Conservation (phyloP, 2,797 vertebrate genomes). For the Antennarius maculatus region DNA sequence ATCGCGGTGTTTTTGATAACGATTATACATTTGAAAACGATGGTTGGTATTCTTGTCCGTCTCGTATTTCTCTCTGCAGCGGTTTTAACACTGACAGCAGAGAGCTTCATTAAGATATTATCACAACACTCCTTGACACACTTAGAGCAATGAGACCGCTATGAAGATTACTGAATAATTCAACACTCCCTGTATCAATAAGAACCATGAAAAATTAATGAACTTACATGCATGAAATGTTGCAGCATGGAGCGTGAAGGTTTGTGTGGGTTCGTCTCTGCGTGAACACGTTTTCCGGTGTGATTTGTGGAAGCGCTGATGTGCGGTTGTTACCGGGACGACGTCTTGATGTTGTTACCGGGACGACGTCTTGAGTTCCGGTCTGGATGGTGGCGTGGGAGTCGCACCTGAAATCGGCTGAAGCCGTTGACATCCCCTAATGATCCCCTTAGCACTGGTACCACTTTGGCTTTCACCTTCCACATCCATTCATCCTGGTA, state of each 20-base stretch:
- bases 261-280: slow-evolving; percentile 27
- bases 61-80: slow-evolving; percentile 49
- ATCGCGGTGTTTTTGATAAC: slow-evolving; percentile 16
- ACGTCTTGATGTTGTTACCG: too few relatives aligned
- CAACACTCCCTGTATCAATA: slow-evolving; percentile 64
- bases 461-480: too few relatives aligned
- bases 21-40: slow-evolving; percentile 29
- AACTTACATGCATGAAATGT: slow-evolving; percentile 44
- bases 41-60: slow-evolving; percentile 42
- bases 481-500: too few relatives aligned
- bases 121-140: slow-evolving; percentile 54
- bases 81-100: slow-evolving; percentile 55
- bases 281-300: background rate
- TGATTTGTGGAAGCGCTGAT: background rate
- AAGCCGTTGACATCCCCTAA: too few relatives aligned
- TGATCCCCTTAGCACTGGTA: too few relatives aligned
- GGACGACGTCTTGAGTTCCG: too few relatives aligned
- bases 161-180: slow-evolving; percentile 75
- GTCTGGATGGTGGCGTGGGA: too few relatives aligned
- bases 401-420: too few relatives aligned
- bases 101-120: slow-evolving; percentile 71
- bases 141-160: slow-evolving; percentile 57
- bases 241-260: slow-evolving; percentile 18
- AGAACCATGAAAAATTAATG: slow-evolving; percentile 77
- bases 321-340: too few relatives aligned